Percentiles rank a stretch among this genome's conserved stretches.
phyloP scores from a whole-genome alignment of 2,113 vertebrate genomes.

The Zosterops japonicus region DNA sequence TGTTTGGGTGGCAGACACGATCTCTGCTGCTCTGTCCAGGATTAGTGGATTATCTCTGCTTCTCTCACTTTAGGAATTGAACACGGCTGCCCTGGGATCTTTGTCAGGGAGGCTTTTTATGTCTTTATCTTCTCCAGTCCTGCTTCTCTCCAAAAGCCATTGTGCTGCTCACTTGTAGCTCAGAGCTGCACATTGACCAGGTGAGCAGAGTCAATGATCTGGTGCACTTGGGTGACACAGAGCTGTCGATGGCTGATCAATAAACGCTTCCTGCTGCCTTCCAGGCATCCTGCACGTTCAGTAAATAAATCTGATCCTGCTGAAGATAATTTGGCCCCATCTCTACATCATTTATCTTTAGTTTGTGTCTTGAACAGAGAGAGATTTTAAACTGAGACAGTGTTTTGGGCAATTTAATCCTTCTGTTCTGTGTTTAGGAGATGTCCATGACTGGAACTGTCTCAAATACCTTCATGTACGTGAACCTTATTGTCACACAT shows the following conservation, averaged over 20 bases:
- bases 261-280: conserved; percentile 83
- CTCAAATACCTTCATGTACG: neutral
- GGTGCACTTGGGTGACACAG: conserved; percentile 72
- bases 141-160: conserved; percentile 69
- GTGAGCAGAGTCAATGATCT: conserved; percentile 76
- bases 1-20: conserved; percentile 81
- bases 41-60: conserved; percentile 89
- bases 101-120: conserved; percentile 85
- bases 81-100: conserved; percentile 85
- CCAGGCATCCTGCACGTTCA: conserved; percentile 60
- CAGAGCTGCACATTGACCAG: conserved; percentile 55
- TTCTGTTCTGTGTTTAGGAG: neutral
- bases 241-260: conserved; percentile 81
- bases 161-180: conserved; percentile 77
- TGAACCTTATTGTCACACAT: neutral
- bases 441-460: neutral
- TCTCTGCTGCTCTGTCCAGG: conserved; percentile 79
- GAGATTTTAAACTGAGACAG: neutral
- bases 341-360: neutral
- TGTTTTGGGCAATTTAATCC: neutral
- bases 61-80: conserved; percentile 81
- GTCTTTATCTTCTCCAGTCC: conserved; percentile 53
- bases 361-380: neutral
- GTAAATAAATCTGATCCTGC: conserved; percentile 37
- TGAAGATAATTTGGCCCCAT: conserved; percentile 31